A percentile compares a stretch with the other conserved stretches of the same genome.
Conservation (phyloP, 2,888 invertebrate genomes). For the Dendrolimus pini region DNA sequence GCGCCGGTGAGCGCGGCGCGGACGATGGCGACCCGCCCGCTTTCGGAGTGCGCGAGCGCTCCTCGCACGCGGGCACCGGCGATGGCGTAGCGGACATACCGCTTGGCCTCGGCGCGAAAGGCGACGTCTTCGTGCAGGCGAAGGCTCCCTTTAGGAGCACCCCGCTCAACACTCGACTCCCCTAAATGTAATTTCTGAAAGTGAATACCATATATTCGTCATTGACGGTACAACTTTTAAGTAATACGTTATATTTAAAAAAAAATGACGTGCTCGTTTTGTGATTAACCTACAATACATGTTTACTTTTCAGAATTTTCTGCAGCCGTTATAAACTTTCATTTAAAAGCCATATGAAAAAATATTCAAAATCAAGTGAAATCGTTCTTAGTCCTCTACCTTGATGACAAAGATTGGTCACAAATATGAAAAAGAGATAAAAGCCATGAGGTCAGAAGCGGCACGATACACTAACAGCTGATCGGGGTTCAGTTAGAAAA, state of each 20-base stretch:
- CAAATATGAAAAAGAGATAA: conserved; percentile 17
- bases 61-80: conserved; percentile 44
- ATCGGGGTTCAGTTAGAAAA: conserved; percentile 71
- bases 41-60: conserved; percentile 62
- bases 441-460: conserved; percentile 16
- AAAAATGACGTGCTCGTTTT: too few relatives aligned
- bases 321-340: too few relatives aligned
- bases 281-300: too few relatives aligned
- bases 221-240: neutral
- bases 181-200: conserved; percentile 44
- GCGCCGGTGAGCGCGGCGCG: conserved; percentile 79
- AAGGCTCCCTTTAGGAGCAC: conserved; percentile 59
- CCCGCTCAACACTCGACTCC: conserved; percentile 56
- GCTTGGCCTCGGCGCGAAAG: conserved; percentile 41
- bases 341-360: too few relatives aligned
- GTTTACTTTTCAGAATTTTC: too few relatives aligned
- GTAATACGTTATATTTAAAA: too few relatives aligned
- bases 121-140: conserved; percentile 53
- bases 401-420: neutral
- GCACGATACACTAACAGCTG: conserved; percentile 61
- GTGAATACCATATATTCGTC: conserved; percentile 9
- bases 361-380: too few relatives aligned
- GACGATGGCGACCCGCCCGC: conserved; percentile 69
- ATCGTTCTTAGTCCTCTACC: too few relatives aligned
- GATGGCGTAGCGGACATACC: conserved; percentile 68